Evolutionary conservation across 1,140 invertebrate species (phyloP).

Genomic region (Spodoptera litura): DNA sequence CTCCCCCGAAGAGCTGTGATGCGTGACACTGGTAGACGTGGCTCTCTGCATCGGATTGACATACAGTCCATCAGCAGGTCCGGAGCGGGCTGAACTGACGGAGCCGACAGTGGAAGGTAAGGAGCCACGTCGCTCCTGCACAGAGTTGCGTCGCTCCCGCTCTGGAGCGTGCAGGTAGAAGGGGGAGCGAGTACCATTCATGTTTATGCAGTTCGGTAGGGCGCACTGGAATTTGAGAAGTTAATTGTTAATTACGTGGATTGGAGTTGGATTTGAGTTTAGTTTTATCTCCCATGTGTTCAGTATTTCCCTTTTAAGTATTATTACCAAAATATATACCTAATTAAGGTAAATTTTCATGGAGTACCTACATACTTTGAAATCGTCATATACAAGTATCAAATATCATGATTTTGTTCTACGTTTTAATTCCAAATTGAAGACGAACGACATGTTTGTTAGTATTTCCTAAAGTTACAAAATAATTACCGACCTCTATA

Average conservation of each 20-base stretch:
- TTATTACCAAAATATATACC: no score
- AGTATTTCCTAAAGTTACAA: no score
- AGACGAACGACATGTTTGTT: no score
- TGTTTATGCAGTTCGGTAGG: conserved; percentile 85
- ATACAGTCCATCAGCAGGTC: conserved; percentile 92
- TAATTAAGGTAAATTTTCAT: no score
- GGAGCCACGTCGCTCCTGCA: conserved; percentile 68
- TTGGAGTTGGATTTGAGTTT: no score
- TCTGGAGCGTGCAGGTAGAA: conserved; percentile 91
- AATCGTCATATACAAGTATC: no score
- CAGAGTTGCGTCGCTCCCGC: conserved; percentile 62
- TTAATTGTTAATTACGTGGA: not conserved
- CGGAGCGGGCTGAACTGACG: conserved; percentile 83
- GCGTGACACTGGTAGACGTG: conserved; percentile 62
- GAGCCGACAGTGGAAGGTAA: conserved; percentile 69
- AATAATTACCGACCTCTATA: no score
- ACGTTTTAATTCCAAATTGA: no score
- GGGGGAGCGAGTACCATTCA: conserved; percentile 85
- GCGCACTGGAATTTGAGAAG: conserved; percentile 82
- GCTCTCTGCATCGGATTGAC: conserved; percentile 91
- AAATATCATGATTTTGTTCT: no score
- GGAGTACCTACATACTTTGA: no score
- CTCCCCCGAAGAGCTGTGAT: conserved; percentile 79
- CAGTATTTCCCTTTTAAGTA: no score
- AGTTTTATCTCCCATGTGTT: no score